Evolutionary conservation across 2,113 vertebrate species (phyloP), one percentile per base, ranked within the genome.

Genomic region (Sisor rabdophorus): DNA sequence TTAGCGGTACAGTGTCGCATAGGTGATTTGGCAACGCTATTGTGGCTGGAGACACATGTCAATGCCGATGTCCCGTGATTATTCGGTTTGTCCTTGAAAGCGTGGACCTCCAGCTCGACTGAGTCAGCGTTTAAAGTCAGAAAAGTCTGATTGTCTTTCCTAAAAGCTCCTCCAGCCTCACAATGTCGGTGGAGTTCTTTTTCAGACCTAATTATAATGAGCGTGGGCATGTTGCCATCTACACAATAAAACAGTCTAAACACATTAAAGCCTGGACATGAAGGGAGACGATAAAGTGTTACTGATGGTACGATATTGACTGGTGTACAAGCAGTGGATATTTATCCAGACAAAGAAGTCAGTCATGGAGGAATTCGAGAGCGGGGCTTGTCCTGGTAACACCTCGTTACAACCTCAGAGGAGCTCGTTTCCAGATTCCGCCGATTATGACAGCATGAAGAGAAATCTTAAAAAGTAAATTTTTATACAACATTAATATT

Each of bases 171-270:
- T 68, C 59, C 64, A 60, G 48, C 24, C 17, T 73, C 69, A 64
- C 77, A 76, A 73, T 73, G 77, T 76, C 73, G 73, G 72, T 32
- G 48, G 73, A 55, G 68, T 78, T n/a, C n/a, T 26, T 48, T 79
- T 82, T 75, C 73, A 73, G n/a, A 58, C 69, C 17, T 82, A 74
- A 82, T 79, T 79, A 75, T 71, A 82, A 79, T 79, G 77, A 61
- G 58, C 52, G 44, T 69, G 68, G 81, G 77, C 69, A 68, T 26
- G 73, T 48, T 58, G 69, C 69, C 73, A 64, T 63, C 61, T 28
- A 55, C 60, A 76, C 73, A 82, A 79, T 82, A 73, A 79, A 79
- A 73, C 69, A 76, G 81, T 77, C 81, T 68, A 69, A 79, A 79
- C 81, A 79, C 53, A 82, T 79, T 82, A 76, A 36, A 73, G n/a